Evolutionary conservation across 2,888 invertebrate species (phyloP).

Genomic region (Thecocarcelia acutangulata): DNA sequence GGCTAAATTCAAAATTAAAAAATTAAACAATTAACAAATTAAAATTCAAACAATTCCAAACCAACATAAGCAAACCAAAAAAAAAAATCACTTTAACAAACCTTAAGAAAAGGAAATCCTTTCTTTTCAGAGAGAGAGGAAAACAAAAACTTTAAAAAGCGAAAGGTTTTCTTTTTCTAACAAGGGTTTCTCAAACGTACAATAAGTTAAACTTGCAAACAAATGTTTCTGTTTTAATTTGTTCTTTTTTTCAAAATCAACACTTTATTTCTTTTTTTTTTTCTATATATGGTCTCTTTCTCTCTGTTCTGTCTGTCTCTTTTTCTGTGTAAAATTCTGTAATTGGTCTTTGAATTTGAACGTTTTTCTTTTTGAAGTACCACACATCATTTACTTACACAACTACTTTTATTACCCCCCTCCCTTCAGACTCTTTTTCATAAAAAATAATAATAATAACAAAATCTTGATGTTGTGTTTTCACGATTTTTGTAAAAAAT

Average conservation of each 20-base stretch:
- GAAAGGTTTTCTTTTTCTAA: slow-evolving; percentile 46
- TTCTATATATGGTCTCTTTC: slow-evolving; percentile 36
- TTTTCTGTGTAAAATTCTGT: slow-evolving; percentile 51
- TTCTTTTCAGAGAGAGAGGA: too few relatives aligned
- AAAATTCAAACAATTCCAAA: slow-evolving; percentile 33
- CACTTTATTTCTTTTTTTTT: slow-evolving; percentile 10
- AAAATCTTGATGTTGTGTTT: slow-evolving; percentile 63
- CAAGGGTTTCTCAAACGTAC: slow-evolving; percentile 34
- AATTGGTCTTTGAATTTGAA: slow-evolving; percentile 58
- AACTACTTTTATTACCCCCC: slow-evolving; percentile 22
- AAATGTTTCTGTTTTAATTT: slow-evolving; percentile 4
- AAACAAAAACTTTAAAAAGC: neutral
- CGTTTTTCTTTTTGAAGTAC: slow-evolving; percentile 39
- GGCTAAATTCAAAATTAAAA: slow-evolving; percentile 75
- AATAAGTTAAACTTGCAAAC: slow-evolving; percentile 10
- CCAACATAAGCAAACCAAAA: slow-evolving; percentile 30
- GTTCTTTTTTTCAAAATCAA: slow-evolving; percentile 15
- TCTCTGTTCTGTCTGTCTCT: slow-evolving; percentile 31
- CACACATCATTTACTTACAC: slow-evolving; percentile 15
- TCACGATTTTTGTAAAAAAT: slow-evolving; percentile 43
- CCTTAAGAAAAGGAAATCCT: slow-evolving; percentile 27
- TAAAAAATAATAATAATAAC: neutral
- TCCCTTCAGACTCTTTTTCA: slow-evolving; percentile 30
- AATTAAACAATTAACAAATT: slow-evolving; percentile 56
- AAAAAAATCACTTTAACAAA: slow-evolving; percentile 43